These are phyloP conservation scores for Elmis aenea DNA, from an alignment of 2,888 invertebrate genomes.

Conservation along the genomic window DNA sequence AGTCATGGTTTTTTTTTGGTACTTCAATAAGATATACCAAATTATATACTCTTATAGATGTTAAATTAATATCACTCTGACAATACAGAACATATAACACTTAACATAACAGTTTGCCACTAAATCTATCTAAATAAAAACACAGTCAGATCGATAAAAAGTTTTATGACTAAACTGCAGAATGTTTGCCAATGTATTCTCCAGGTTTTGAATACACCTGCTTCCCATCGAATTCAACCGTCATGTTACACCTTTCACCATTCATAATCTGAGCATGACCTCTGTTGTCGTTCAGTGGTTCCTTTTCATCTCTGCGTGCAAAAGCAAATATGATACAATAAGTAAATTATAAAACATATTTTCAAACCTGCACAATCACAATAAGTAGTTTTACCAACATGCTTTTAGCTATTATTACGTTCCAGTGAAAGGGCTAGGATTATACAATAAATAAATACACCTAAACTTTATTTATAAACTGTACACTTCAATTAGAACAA, in stretches of 20 bases:
- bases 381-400: no score
- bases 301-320: slow-evolving; percentile 69
- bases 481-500: neutral
- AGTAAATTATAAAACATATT: neutral
- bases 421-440: no score
- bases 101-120: no score
- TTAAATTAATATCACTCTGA: no score
- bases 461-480: neutral
- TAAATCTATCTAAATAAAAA: no score
- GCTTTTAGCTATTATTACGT: no score
- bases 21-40: no score
- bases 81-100: no score
- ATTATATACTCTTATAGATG: no score
- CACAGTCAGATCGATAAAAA: no score
- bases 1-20: no score
- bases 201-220: slow-evolving; percentile 79
- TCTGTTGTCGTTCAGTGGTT: slow-evolving; percentile 63
- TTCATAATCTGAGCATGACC: slow-evolving; percentile 50
- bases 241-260: slow-evolving; percentile 68
- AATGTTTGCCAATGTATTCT: slow-evolving; percentile 82
- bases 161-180: slow-evolving; percentile 72
- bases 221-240: slow-evolving; percentile 77
- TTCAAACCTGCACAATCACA: neutral
- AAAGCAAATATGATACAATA: neutral
- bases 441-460: neutral